Conservation (phyloP, 1,140 invertebrate species). For the Caenorhabditis remanei region DNA sequence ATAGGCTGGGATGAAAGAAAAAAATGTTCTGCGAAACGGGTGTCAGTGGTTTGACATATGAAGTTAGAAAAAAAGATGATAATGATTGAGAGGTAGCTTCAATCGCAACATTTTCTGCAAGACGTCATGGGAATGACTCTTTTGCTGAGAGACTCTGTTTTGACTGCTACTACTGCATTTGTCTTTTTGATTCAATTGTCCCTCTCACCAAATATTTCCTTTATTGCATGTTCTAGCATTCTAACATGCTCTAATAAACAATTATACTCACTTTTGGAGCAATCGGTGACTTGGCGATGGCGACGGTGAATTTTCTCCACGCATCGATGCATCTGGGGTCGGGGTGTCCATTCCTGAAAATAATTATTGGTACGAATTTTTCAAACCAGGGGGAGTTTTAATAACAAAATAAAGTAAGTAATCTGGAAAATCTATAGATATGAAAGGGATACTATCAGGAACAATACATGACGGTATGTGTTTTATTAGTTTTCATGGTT, state of each 20-base stretch:
- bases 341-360: slow-evolving; percentile 13
- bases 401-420: not conserved
- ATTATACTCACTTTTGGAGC: slow-evolving; percentile 54
- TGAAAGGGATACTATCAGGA: no score
- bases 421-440: not conserved
- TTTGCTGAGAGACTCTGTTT: not conserved
- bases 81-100: not conserved
- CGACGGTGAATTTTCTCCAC: slow-evolving; percentile 32
- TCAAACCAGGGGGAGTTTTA: not conserved
- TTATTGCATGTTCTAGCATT: not conserved
- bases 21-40: slow-evolving; percentile 30
- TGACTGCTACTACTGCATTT: not conserved
- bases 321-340: slow-evolving; percentile 30
- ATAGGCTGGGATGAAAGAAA: not conserved
- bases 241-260: slow-evolving; percentile 55
- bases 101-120: not conserved
- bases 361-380: not conserved
- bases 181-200: slow-evolving; percentile 29
- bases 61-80: slow-evolving; percentile 44
- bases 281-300: slow-evolving; percentile 37
- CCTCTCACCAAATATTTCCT: not conserved
- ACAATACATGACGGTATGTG: no score
- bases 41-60: slow-evolving; percentile 47
- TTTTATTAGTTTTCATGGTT: not conserved
- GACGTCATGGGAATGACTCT: not conserved